Evolutionary conservation across 2,888 invertebrate genomes (phyloP), one percentile per base, ranked within the genome.

Genomic region (Morpho achilles): DNA sequence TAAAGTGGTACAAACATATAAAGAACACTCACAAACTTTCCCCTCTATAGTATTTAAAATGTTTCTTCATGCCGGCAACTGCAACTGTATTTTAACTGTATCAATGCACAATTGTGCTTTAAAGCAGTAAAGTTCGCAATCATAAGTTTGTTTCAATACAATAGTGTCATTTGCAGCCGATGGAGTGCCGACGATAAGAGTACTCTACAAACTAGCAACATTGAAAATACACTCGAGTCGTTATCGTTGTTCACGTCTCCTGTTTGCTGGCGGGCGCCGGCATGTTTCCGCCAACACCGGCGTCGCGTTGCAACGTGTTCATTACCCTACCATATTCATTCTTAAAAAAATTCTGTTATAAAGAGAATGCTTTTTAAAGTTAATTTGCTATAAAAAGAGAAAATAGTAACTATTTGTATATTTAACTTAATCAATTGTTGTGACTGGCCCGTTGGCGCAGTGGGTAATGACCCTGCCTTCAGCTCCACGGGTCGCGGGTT

Each of bases 261-360:
- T 50, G 42, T 42, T 10, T 51, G 43, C 43, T 8, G 22, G n/a
- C 8, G 23, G 43, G 43, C 39, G 45, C 16, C 45, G 39, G 45
- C 53, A 45, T 53, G 53, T 16, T 22, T 45, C 39, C 45, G n/a
- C 53, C 39, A 10, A 52, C 44, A 52, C 52, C 52, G 52, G 45
- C 52, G 53, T 16, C 53, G 53, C n/a, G 45, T 39, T 9, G 53
- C 42, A 39, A 45, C 53, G 45, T 43, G 23, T 51, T 40, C 43
- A 51, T 51, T 51, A 23, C 43, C 23, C 16, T 10, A 41, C 50
- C 45, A 45, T 45, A 45, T 45, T 45, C 6, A 9, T 45, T 10
- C 45, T 43, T 32, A 32, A 32, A 43, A 43, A 43, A 43, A 1
- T 43, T 43, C 2, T 43, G 7, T 43, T 0, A 43, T 43, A 43